phyloP scores from a whole-genome alignment of 2,113 vertebrate species.

The Hepsetus odoe region DNA sequence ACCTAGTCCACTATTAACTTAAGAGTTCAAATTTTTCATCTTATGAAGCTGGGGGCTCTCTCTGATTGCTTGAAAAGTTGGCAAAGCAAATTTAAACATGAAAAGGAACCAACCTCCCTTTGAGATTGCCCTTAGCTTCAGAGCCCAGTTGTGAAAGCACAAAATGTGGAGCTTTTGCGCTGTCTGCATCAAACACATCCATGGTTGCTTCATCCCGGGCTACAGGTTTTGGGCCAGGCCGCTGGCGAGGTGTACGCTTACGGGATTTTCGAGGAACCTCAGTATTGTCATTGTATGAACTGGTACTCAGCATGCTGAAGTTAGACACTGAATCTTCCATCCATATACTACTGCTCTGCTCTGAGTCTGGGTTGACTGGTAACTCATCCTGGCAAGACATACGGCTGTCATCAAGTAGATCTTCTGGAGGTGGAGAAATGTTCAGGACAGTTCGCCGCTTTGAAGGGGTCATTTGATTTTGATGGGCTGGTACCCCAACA shows the following conservation, averaged over 20 bases:
- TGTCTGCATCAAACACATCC: slow-evolving; percentile 99
- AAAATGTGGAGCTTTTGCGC: slow-evolving; percentile 98
- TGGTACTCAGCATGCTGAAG: slow-evolving; percentile 97
- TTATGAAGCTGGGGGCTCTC: background rate
- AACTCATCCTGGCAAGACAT: slow-evolving; percentile 99
- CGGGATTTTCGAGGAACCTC: slow-evolving; percentile 97
- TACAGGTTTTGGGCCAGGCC: slow-evolving; percentile 89
- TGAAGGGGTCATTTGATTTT: slow-evolving; percentile 89
- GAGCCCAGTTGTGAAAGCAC: slow-evolving; percentile 96
- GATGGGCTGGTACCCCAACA: slow-evolving; percentile 70
- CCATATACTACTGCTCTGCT: slow-evolving; percentile 98
- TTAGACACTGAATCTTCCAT: slow-evolving; percentile 97
- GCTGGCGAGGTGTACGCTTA: slow-evolving; percentile 95
- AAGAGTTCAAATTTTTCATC: too few species aligned
- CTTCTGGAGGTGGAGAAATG: slow-evolving; percentile 97
- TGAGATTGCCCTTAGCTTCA: slow-evolving; percentile 88
- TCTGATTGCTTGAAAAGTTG: background rate
- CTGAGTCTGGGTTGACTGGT: slow-evolving; percentile 82
- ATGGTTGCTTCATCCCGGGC: slow-evolving; percentile 92
- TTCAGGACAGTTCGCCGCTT: slow-evolving; percentile 94
- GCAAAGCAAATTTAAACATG: background rate
- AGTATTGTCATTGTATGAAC: slow-evolving; percentile 98
- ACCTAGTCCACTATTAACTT: too few species aligned
- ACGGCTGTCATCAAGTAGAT: slow-evolving; percentile 95
- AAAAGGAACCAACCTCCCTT: slow-evolving; percentile 76